Conservation (phyloP, 2,888 invertebrate species). For the Brachypalpus laphriformis region DNA sequence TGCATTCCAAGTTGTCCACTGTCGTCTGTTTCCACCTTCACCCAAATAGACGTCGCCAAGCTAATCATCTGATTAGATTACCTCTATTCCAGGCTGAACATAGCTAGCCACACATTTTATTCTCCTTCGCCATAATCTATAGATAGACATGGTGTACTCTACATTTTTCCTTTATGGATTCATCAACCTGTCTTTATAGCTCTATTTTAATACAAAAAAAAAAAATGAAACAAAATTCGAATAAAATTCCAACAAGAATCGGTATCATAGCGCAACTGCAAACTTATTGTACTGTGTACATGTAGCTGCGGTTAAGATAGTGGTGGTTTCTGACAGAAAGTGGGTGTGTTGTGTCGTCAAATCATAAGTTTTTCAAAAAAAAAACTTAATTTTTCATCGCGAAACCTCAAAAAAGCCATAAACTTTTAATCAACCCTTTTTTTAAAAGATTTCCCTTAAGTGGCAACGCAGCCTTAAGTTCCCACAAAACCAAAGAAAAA, state of each 20-base stretch:
- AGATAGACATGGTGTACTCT: conserved; percentile 19
- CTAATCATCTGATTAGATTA: conserved; percentile 65
- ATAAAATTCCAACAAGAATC: conserved; percentile 11
- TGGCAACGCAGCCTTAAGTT: neutral
- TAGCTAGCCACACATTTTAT: neutral
- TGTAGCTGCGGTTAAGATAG: conserved; percentile 1
- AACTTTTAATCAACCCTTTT: too few species aligned
- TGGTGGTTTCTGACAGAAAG: conserved; percentile 14
- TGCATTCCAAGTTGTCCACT: conserved; percentile 23
- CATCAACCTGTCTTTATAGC: conserved; percentile 50
- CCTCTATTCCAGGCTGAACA: neutral
- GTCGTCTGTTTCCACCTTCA: conserved; percentile 45
- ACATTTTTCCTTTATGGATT: conserved; percentile 25
- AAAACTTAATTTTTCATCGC: neutral
- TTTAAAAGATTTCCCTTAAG: too few species aligned
- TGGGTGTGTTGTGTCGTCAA: conserved; percentile 43
- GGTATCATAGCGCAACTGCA: conserved; percentile 58
- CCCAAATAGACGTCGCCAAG: conserved; percentile 30
- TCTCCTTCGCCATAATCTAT: conserved; percentile 5
- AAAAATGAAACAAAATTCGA: conserved; percentile 24
- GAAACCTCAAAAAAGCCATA: neutral
- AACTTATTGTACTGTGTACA: conserved; percentile 36
- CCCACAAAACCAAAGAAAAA: too few species aligned
- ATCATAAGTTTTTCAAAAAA: neutral
- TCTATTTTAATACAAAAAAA: conserved; percentile 58